Base-by-base conservation (phyloP, 2,113 vertebrate genomes). In the Campylorhamphus procurvoides region DNA sequence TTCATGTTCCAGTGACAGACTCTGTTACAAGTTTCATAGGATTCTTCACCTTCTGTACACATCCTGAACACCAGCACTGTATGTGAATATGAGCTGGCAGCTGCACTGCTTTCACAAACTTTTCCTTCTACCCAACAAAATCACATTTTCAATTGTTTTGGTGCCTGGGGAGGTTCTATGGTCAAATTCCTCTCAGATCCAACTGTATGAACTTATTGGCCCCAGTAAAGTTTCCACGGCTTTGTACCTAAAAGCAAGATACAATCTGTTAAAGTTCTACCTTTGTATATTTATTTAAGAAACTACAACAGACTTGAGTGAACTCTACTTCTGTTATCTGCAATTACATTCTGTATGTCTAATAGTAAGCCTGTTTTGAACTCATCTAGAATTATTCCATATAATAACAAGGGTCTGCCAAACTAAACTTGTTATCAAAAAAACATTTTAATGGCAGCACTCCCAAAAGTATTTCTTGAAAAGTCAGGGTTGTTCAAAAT, bases 391-490 rank as follows among this genome's bases (percentile, higher is more conserved):
- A 46, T 14, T 81, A 37, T 79, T 76, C 69, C 53, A 84, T 12
- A 46, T 53, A 66, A 39, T 4, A 73, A 2, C 28, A 52, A 84
- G 18, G 7, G 35, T 55, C 15, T 0, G 0, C 17, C 31, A 81
- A 74, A 62, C 12, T 4, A 20, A 59, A 68, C 8, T 75, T 71
- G 25, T n/a, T 56, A 75, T 78, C 27, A 66, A 63, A 91, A 88
- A 88, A 25, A 1, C 6, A 18, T 74, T 78, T 94, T 71, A 75
- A 59, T 62, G 72, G 60, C 84, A 66, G 8, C 0, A 1, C 55
- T 92, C 25, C n/a, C 49, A 84, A 92, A 96, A 87, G 24, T 12
- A 33, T 55, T 18, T 13, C 60, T 22, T 78, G 28, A 71, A 83
- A 95, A 81, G 19, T 28, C 64, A 79, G 24, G 6, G 7, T 58